phyloP scores from a whole-genome alignment of 64 coral and sea anemone genomes.

The Pocillopora damicornis region DNA sequence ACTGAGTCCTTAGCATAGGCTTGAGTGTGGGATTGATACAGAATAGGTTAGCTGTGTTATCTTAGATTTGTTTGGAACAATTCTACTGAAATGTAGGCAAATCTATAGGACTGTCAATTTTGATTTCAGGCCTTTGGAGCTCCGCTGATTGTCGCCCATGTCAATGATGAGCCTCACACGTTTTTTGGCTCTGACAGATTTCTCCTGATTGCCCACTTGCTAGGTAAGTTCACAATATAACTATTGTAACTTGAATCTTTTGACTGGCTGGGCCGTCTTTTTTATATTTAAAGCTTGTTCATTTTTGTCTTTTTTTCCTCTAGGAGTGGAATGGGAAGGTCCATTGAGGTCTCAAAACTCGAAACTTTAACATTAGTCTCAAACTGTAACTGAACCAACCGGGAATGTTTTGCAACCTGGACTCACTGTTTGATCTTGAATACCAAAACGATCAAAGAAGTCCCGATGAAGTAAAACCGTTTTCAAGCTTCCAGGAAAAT shows the following conservation, averaged over 20 bases:
- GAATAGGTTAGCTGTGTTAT: too few species aligned
- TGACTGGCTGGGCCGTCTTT: not conserved
- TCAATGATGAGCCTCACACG: slow-evolving; percentile 61
- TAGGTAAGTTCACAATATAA: slow-evolving; percentile 35
- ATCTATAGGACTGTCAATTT: not conserved
- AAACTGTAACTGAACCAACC: not conserved
- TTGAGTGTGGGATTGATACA: too few species aligned
- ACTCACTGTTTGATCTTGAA: too few species aligned
- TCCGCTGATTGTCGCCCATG: slow-evolving; percentile 68
- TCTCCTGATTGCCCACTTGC: slow-evolving; percentile 56
- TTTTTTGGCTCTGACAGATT: slow-evolving; percentile 90
- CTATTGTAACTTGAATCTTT: not conserved
- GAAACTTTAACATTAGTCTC: not conserved
- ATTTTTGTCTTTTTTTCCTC: not conserved
- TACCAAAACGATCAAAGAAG: too few species aligned
- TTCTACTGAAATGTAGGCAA: not conserved
- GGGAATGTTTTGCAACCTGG: too few species aligned
- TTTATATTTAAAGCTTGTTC: not conserved
- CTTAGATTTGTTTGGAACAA: too few species aligned
- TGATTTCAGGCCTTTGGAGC: slow-evolving; percentile 75
- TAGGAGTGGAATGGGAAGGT: slow-evolving; percentile 36
- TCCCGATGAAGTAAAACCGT: too few species aligned
- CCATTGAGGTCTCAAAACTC: slow-evolving; percentile 4
- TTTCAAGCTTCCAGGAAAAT: too few species aligned
- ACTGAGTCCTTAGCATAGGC: too few species aligned